These are phyloP conservation scores for Dolichallabes microphthalmus DNA, from an alignment of 2,113 vertebrate genomes.

Conservation along the genomic window DNA sequence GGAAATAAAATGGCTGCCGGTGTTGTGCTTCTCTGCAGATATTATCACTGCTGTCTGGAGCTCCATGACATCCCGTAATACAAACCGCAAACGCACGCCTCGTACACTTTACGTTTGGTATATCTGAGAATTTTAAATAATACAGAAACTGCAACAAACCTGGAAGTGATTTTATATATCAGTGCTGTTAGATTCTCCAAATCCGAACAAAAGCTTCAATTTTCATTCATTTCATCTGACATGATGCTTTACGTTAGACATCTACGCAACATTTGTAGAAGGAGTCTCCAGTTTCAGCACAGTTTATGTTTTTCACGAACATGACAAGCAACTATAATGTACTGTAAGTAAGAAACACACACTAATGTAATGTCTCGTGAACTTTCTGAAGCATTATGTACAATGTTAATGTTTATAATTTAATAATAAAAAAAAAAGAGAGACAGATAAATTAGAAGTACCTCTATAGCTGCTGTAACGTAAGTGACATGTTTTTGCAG, in stretches of 20 bases:
- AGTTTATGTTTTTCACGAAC: too few species aligned
- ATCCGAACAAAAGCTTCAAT: neutral
- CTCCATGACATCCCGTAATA: neutral
- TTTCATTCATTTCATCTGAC: too few species aligned
- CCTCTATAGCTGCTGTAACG: too few species aligned
- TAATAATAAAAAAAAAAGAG: too few species aligned
- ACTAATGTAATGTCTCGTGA: too few species aligned
- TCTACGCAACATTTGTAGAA: neutral
- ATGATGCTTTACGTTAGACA: neutral
- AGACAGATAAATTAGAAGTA: too few species aligned
- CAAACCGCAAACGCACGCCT: neutral
- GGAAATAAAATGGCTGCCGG: neutral
- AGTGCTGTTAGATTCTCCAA: neutral
- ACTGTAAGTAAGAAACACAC: too few species aligned
- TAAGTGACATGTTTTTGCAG: too few species aligned
- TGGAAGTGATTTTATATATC: neutral
- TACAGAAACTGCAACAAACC: neutral
- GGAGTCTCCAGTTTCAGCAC: neutral
- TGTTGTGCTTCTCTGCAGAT: neutral
- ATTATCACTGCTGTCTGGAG: neutral
- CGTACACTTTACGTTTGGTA: neutral
- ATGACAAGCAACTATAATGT: too few species aligned
- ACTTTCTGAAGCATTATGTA: too few species aligned
- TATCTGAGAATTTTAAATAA: neutral
- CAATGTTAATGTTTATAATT: too few species aligned